phyloP scores from a whole-genome alignment of 2,113 vertebrate species.

The Semnopithecus entellus region DNA sequence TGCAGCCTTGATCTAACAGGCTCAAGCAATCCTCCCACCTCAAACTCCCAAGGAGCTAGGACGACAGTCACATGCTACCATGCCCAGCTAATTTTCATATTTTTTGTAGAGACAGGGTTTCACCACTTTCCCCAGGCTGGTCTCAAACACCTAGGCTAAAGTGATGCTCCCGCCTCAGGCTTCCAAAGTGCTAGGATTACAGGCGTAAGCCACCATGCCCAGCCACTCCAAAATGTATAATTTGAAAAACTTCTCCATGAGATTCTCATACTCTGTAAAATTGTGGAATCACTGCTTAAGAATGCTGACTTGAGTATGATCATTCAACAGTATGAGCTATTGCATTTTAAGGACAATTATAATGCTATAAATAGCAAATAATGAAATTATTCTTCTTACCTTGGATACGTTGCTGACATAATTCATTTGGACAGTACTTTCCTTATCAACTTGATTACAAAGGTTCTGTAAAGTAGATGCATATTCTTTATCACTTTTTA shows the following conservation, averaged over 20 bases:
- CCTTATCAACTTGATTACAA: slow-evolving; percentile 96
- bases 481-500: slow-evolving; percentile 99
- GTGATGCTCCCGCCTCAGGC: no score
- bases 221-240: neutral
- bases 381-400: slow-evolving; percentile 84
- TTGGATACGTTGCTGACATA: slow-evolving; percentile 96
- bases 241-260: neutral
- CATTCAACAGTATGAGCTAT: neutral
- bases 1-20: no score
- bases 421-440: slow-evolving; percentile 89
- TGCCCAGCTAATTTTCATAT: no score
- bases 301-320: neutral
- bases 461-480: slow-evolving; percentile 95
- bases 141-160: no score
- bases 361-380: slow-evolving; percentile 1
- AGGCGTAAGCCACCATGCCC: no score
- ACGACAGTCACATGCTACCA: no score
- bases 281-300: neutral
- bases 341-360: slow-evolving; percentile 16
- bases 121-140: no score
- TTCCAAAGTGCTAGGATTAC: no score
- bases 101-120: no score
- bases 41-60: no score
- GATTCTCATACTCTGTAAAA: neutral
- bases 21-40: no score